Conservation (phyloP, 1,140 invertebrate species). For the Elysia chlorotica region DNA sequence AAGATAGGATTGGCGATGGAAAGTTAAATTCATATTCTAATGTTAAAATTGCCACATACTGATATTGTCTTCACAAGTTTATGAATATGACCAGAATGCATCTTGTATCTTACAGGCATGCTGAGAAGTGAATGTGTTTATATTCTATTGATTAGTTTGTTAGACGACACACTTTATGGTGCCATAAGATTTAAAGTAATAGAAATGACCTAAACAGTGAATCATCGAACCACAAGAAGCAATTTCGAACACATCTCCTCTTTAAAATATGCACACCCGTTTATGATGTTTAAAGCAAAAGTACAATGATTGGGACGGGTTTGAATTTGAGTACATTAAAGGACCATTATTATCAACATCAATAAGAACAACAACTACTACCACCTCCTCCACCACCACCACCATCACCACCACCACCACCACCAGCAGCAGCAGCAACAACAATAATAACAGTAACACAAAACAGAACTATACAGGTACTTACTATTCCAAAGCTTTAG, state of each 20-base stretch:
- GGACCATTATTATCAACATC: neutral
- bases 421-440: too few relatives aligned
- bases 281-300: too few relatives aligned
- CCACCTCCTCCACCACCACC: too few relatives aligned
- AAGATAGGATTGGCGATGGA: neutral
- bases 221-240: too few relatives aligned
- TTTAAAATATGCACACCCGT: too few relatives aligned
- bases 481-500: constrained; percentile 1
- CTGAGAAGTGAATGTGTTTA: neutral
- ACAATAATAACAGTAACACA: neutral
- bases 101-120: neutral
- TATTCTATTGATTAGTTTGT: neutral
- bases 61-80: too few relatives aligned
- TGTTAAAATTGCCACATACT: too few relatives aligned
- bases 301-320: neutral
- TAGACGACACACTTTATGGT: neutral
- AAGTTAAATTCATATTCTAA: neutral
- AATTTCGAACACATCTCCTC: too few relatives aligned
- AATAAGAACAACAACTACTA: neutral
- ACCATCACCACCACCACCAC: too few relatives aligned
- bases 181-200: neutral
- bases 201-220: too few relatives aligned
- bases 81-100: neutral
- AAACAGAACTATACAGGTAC: neutral
- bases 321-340: neutral